A percentile compares a stretch with the other conserved stretches of the same genome.
Evolutionary conservation across 1,140 invertebrate species (phyloP).

Genomic region (Liolophura sinensis): DNA sequence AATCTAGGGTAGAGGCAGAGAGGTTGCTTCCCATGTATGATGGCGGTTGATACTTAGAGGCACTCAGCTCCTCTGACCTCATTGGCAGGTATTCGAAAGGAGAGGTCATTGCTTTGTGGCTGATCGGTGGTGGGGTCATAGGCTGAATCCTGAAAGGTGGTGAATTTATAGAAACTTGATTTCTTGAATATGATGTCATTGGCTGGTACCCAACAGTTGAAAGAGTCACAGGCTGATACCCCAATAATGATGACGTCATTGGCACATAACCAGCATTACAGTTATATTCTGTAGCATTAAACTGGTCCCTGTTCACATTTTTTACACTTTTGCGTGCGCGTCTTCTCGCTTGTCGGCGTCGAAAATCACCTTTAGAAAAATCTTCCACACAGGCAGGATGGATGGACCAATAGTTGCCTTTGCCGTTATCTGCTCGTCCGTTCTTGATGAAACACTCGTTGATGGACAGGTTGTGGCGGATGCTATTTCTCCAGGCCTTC

Average conservation of each 20-base stretch:
- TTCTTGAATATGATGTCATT: too few species aligned
- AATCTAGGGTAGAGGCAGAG: too few species aligned
- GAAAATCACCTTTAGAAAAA: constrained; percentile 92
- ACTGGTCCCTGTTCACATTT: background rate
- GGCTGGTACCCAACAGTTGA: constrained; percentile 30
- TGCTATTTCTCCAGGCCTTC: constrained; percentile 71
- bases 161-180: too few species aligned
- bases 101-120: too few species aligned
- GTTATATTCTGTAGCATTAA: too few species aligned
- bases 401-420: constrained; percentile 96
- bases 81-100: too few species aligned
- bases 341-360: constrained; percentile 89
- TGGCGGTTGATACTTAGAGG: too few species aligned
- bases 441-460: constrained; percentile 99
- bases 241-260: constrained; percentile 10
- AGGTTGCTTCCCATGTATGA: too few species aligned
- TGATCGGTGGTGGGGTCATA: too few species aligned
- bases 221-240: constrained; percentile 35
- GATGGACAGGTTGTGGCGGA: constrained; percentile 79
- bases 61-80: too few species aligned
- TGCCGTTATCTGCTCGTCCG: constrained; percentile 83
- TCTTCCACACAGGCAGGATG: constrained; percentile 95
- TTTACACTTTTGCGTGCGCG: constrained; percentile 34
- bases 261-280: background rate
- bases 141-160: too few species aligned